These are phyloP conservation scores for Acipenser ruthenus DNA, from an alignment of 2,797 vertebrate species.

Conservation along the genomic window DNA sequence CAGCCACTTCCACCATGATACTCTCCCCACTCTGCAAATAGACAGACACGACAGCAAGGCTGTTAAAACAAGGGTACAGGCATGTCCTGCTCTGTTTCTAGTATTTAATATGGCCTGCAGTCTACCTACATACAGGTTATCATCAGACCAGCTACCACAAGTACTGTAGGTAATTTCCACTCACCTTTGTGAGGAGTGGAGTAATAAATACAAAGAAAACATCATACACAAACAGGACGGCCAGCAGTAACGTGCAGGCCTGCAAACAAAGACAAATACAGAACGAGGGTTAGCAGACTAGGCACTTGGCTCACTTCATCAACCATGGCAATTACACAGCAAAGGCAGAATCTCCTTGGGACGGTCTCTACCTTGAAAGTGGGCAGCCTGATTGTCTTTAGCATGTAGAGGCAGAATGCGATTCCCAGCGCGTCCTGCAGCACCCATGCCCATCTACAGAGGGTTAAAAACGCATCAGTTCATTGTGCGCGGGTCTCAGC, in stretches of 20 bases:
- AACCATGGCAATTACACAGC: neutral
- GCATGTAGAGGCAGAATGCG: slow-evolving; percentile 90
- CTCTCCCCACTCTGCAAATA: slow-evolving; percentile 81
- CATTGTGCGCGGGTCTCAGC: no score
- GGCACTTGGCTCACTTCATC: neutral
- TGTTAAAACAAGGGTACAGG: no score
- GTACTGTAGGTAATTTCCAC: neutral
- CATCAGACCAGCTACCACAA: neutral
- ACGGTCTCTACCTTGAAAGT: slow-evolving; percentile 78
- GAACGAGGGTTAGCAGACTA: neutral
- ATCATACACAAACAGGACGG: slow-evolving; percentile 87
- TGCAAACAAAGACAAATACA: slow-evolving; percentile 32
- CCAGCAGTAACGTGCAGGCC: slow-evolving; percentile 86
- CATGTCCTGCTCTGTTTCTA: no score
- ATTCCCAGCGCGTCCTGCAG: slow-evolving; percentile 89
- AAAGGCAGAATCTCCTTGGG: neutral
- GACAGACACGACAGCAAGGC: neutral
- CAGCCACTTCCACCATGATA: slow-evolving; percentile 95
- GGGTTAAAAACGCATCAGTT: neutral
- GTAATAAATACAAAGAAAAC: slow-evolving; percentile 96
- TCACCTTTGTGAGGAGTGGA: slow-evolving; percentile 83
- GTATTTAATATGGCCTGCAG: neutral
- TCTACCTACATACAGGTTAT: neutral
- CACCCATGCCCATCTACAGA: slow-evolving; percentile 92
- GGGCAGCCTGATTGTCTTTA: slow-evolving; percentile 87